These are phyloP conservation scores for Leptinotarsa defecta DNA, from an alignment of 1,140 invertebrate species.

Conservation along the genomic window DNA sequence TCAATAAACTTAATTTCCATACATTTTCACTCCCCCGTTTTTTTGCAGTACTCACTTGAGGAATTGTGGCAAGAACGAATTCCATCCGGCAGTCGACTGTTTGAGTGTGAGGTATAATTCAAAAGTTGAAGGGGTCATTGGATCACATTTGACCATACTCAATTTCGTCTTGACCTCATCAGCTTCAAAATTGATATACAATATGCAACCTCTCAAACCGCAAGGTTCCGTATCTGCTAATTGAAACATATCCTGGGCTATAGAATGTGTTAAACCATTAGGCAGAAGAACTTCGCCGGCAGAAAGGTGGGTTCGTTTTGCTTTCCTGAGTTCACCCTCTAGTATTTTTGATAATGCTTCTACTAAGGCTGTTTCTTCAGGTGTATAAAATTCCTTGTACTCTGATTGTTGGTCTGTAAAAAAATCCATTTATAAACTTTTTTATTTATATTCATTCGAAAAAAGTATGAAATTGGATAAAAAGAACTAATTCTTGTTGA, in stretches of 20 bases:
- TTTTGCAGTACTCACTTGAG: slow-evolving; percentile 71
- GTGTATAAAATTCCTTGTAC: slow-evolving; percentile 42
- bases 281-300: slow-evolving; percentile 77
- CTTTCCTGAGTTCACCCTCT: slow-evolving; percentile 74
- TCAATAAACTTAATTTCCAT: no score
- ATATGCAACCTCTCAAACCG: slow-evolving; percentile 76
- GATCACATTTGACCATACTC: slow-evolving; percentile 76
- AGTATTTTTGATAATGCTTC: slow-evolving; percentile 69
- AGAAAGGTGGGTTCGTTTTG: slow-evolving; percentile 75
- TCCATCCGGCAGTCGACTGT: slow-evolving; percentile 81
- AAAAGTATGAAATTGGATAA: slow-evolving; percentile 29
- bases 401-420: slow-evolving; percentile 36
- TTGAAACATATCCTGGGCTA: slow-evolving; percentile 74
- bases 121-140: slow-evolving; percentile 81
- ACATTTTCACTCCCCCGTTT: no score
- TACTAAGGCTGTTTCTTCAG: slow-evolving; percentile 49
- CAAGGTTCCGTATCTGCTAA: slow-evolving; percentile 85
- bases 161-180: slow-evolving; percentile 67
- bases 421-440: slow-evolving; percentile 56
- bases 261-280: slow-evolving; percentile 69
- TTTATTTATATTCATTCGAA: slow-evolving; percentile 53
- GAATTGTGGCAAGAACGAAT: slow-evolving; percentile 80
- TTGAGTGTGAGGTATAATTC: slow-evolving; percentile 83
- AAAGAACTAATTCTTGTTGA: not conserved
- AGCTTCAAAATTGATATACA: slow-evolving; percentile 75